These are phyloP conservation scores for Myiotriccus ornatus DNA, from an alignment of 2,797 vertebrate species.

Conservation along the genomic window DNA sequence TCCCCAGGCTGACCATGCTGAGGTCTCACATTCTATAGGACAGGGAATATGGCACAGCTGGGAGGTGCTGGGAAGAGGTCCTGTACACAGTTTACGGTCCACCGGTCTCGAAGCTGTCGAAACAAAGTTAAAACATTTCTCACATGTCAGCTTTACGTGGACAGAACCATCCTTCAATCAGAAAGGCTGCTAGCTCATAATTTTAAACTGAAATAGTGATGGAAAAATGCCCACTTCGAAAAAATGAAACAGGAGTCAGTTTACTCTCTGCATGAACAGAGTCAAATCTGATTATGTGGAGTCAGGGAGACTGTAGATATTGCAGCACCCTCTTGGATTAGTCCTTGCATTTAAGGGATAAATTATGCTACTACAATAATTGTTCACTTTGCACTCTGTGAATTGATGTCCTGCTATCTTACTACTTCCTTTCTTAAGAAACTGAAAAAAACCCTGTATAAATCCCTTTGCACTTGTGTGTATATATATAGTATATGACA, in stretches of 20 bases:
- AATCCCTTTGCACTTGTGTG: background rate
- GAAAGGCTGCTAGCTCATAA: background rate
- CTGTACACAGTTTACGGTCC: constrained; percentile 83
- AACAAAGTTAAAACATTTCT: constrained; percentile 9
- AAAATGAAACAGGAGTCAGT: background rate
- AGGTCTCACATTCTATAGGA: constrained; percentile 91
- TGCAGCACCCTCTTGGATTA: background rate
- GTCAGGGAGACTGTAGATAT: background rate
- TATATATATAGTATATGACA: background rate
- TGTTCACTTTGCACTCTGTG: background rate
- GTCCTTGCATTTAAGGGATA: background rate
- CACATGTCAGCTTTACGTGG: background rate
- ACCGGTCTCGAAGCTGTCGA: constrained; percentile 87
- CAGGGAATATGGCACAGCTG: constrained; percentile 93
- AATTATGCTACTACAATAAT: background rate
- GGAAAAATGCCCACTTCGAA: background rate
- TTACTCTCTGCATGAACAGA: background rate
- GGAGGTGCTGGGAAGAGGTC: constrained; percentile 83
- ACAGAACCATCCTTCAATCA: background rate
- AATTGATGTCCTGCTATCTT: background rate
- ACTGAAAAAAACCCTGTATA: background rate
- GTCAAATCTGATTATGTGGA: background rate
- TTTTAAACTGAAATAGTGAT: background rate
- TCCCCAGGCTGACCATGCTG: constrained; percentile 93
- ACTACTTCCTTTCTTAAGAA: background rate